phyloP scores from a whole-genome alignment of 2,113 vertebrate genomes.

The Cottus gobio region DNA sequence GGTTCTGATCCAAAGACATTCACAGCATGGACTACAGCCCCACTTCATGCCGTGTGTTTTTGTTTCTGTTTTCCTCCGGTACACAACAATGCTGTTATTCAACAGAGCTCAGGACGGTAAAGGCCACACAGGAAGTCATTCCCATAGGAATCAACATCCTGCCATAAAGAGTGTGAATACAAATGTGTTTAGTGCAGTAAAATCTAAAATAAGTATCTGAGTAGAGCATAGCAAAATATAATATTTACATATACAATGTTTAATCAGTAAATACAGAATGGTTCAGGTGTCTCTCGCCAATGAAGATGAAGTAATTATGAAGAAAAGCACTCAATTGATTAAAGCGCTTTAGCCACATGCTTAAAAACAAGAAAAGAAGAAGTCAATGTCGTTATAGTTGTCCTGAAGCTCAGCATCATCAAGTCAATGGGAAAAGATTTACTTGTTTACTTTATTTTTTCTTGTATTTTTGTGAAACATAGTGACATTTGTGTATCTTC shows the following conservation, averaged over 20 bases:
- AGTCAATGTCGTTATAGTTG: too few relatives aligned
- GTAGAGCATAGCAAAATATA: background rate
- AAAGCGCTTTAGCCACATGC: background rate
- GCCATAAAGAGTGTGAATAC: background rate
- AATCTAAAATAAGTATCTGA: background rate
- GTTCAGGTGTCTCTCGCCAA: background rate
- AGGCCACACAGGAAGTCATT: background rate
- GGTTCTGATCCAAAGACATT: too few relatives aligned
- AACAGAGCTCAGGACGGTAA: background rate
- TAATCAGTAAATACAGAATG: background rate
- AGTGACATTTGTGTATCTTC: background rate
- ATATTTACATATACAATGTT: background rate
- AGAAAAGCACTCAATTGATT: background rate
- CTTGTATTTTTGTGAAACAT: background rate
- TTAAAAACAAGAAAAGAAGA: too few relatives aligned
- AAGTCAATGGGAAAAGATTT: too few relatives aligned
- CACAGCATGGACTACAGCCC: background rate
- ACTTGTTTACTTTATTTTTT: too few relatives aligned
- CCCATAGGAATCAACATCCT: background rate
- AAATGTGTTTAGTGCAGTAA: background rate
- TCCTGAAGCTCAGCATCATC: too few relatives aligned
- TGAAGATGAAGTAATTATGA: slow-evolving; percentile 8
- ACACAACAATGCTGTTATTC: background rate
- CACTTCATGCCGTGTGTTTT: too few relatives aligned
- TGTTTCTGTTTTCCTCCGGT: background rate